Evolutionary conservation across 2,797 vertebrate species (phyloP), one percentile per base, ranked within the genome.

Genomic region (Molossus alvarezi): DNA sequence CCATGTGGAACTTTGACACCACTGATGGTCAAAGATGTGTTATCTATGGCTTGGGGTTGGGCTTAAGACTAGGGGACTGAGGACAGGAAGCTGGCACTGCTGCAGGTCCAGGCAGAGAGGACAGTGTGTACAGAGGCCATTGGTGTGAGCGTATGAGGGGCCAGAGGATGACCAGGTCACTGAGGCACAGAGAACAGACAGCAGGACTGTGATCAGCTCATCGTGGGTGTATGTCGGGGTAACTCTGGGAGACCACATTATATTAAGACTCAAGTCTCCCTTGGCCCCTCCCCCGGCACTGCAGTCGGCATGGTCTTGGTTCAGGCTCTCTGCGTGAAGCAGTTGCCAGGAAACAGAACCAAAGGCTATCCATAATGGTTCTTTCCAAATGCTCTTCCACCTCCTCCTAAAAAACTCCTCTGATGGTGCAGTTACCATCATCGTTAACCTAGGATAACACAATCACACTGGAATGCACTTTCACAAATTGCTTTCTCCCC

Each of bases 401-500:
- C 88, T 90, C 48, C 80, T 69, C 17, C 45, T 25, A 37, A 81
- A 72, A 93, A 79, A 21, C 8, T 58, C 18, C 65, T 76, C 81
- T 12, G 65, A 76, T 45, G 67, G 76, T 55, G 55, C 25, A 58
- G 76, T 95, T 93, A n/a, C 71, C 83, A 51, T 92, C 23, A 71
- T 55, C 41, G 60, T 95, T 83, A 91, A 91, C 80, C 51, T 20
- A 55, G 51, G 67, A 90, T 62, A 88, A 94, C 62, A 77, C 25
- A 73, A 41, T 88, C 91, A 85, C 72, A 90, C 48, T 15, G 53
- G 91, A 77, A 94, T 12, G 41, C 37, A 82, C 91, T 95, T 77
- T 73, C 23, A 75, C 80, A 96, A 95, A 95, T 75, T 72, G 64
- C 60, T 76, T 83, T 84, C 82, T 67, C 7, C 55, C 96, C 93